Percentiles rank a stretch among this genome's conserved stretches.
Conservation (phyloP, 2,797 vertebrate genomes). For the Gephyroberyx darwinii region DNA sequence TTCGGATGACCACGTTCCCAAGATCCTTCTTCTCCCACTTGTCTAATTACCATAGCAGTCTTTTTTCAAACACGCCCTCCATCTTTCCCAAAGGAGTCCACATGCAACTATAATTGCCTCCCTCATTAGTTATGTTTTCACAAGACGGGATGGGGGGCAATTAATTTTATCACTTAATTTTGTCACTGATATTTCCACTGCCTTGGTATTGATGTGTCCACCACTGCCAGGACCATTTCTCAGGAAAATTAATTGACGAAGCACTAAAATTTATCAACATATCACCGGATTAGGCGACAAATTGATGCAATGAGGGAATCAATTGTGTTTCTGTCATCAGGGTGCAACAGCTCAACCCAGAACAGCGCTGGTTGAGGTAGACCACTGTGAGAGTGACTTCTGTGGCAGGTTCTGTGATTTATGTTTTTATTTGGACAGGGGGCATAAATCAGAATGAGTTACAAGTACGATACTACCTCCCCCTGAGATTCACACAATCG, state of each 20-base stretch:
- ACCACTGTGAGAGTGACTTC: slow-evolving; percentile 80
- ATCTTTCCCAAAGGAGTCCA: slow-evolving; percentile 80
- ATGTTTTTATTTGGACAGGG: slow-evolving; percentile 83
- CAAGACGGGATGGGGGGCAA: slow-evolving; percentile 82
- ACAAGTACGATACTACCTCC: slow-evolving; percentile 76
- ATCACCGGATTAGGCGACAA: slow-evolving; percentile 88
- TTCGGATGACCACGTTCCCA: slow-evolving; percentile 72
- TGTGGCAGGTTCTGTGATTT: slow-evolving; percentile 82
- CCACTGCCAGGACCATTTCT: slow-evolving; percentile 79
- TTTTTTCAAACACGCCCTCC: slow-evolving; percentile 76
- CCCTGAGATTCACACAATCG: slow-evolving; percentile 64
- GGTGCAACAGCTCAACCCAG: slow-evolving; percentile 62
- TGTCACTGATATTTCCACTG: slow-evolving; percentile 80
- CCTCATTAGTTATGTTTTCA: slow-evolving; percentile 88
- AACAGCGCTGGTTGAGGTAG: slow-evolving; percentile 66
- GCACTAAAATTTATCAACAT: slow-evolving; percentile 87
- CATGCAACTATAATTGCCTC: slow-evolving; percentile 87
- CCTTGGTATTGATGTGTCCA: slow-evolving; percentile 80
- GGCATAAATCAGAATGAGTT: slow-evolving; percentile 86
- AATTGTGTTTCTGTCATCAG: slow-evolving; percentile 83
- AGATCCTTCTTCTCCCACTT: slow-evolving; percentile 74
- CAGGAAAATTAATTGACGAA: slow-evolving; percentile 88
- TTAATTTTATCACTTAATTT: slow-evolving; percentile 89
- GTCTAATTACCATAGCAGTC: slow-evolving; percentile 79
- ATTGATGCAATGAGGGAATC: slow-evolving; percentile 88